Evolutionary conservation across 1,140 invertebrate species (phyloP).

Genomic region (Oppia nitens): DNA sequence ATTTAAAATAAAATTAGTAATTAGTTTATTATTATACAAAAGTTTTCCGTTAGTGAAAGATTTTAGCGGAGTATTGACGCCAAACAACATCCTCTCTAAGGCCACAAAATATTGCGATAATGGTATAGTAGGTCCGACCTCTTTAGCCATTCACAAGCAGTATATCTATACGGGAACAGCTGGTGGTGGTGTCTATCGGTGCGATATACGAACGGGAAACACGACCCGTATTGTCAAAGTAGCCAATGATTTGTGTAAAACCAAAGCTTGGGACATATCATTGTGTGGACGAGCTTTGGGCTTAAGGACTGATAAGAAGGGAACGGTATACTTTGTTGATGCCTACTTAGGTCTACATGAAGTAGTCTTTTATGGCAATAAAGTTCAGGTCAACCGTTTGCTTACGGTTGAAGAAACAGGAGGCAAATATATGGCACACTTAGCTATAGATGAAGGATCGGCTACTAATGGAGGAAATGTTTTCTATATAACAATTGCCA

Average conservation of each 20-base stretch:
- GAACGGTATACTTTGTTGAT: constrained; percentile 53
- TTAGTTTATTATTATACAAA: too few relatives aligned
- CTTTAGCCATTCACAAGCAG: constrained; percentile 42
- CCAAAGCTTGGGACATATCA: constrained; percentile 20
- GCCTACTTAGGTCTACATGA: constrained; percentile 46
- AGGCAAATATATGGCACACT: constrained; percentile 1
- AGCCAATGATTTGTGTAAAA: constrained; percentile 1
- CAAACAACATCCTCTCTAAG: constrained; percentile 42
- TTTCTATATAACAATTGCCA: constrained; percentile 14
- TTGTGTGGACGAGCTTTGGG: constrained; percentile 66
- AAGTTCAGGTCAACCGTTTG: background rate
- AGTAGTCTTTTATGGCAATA: constrained; percentile 2
- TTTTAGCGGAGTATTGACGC: constrained; percentile 36
- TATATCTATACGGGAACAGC: constrained; percentile 7
- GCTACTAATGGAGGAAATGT: constrained; percentile 11
- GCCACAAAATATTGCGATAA: constrained; percentile 42
- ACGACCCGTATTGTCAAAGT: constrained; percentile 15
- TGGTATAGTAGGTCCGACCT: constrained; percentile 49
- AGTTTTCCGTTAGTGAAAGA: constrained; percentile 9
- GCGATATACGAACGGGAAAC: constrained; percentile 3
- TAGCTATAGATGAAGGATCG: constrained; percentile 9
- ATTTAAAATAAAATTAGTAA: too few relatives aligned
- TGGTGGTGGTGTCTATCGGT: constrained; percentile 5
- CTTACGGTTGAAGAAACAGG: background rate
- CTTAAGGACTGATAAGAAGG: constrained; percentile 49